Evolutionary conservation across 2,797 vertebrate genomes (phyloP).

Genomic region (Dicrostonyx torquatus): DNA sequence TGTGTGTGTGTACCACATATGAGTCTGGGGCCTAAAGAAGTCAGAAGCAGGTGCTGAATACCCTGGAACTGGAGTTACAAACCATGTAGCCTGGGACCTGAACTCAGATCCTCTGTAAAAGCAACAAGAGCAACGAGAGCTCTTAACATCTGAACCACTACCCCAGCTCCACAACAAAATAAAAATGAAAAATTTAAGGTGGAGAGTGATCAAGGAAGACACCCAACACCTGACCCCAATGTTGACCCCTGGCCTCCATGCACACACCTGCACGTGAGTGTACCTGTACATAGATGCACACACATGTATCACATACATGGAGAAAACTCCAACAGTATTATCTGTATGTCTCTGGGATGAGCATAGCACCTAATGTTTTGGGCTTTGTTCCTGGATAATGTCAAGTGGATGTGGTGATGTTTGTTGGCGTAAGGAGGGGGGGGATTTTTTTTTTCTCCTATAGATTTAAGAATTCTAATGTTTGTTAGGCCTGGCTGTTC

Average conservation of each 20-base stretch:
- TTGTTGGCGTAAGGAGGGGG: constrained; percentile 79
- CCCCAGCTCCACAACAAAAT: neutral
- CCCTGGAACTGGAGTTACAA: neutral
- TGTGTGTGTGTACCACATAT: neutral
- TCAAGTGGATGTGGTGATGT: constrained; percentile 66
- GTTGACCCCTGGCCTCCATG: neutral
- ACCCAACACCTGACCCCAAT: neutral
- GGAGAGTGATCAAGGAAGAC: neutral
- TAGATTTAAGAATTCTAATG: constrained; percentile 74
- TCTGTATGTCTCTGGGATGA: constrained; percentile 73
- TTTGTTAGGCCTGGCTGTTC: neutral
- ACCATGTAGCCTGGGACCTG: neutral
- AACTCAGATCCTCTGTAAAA: neutral
- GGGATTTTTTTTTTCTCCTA: constrained; percentile 58
- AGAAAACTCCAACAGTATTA: constrained; percentile 58
- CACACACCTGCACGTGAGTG: neutral
- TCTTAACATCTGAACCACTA: neutral
- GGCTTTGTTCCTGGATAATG: constrained; percentile 71
- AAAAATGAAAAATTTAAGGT: neutral
- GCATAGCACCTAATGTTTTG: constrained; percentile 70
- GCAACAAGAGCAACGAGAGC: too few species aligned
- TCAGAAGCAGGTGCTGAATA: neutral
- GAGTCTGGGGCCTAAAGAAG: neutral
- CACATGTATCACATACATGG: neutral
- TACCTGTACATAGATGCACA: neutral